phyloP scores from a whole-genome alignment of 1,140 invertebrate genomes.

The Subanguina moxae region DNA sequence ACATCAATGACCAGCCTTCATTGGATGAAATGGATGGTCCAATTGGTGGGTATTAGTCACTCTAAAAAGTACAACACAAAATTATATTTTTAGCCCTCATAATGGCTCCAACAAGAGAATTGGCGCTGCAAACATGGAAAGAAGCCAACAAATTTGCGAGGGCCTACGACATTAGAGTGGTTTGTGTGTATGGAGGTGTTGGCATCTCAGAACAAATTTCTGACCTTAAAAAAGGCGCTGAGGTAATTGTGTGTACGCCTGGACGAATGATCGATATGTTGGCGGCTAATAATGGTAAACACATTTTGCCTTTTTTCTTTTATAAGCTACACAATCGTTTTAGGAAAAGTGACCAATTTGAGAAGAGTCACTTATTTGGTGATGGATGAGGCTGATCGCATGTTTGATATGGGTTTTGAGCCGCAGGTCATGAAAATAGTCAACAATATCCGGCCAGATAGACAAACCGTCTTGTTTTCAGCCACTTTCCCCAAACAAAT shows the following conservation, averaged over 20 bases:
- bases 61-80: neutral
- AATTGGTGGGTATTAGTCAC: slow-evolving; percentile 66
- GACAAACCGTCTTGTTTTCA: slow-evolving; percentile 96
- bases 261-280: slow-evolving; percentile 99
- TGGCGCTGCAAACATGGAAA: slow-evolving; percentile 97
- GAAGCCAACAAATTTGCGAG: slow-evolving; percentile 94
- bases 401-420: slow-evolving; percentile 99
- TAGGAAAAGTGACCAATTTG: slow-evolving; percentile 86
- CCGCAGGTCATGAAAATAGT: slow-evolving; percentile 89
- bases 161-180: slow-evolving; percentile 73
- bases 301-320: too few species aligned
- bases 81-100: slow-evolving; percentile 67
- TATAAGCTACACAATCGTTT: too few species aligned
- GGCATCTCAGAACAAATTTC: slow-evolving; percentile 95
- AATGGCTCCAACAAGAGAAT: slow-evolving; percentile 94
- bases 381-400: slow-evolving; percentile 94
- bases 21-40: slow-evolving; percentile 93
- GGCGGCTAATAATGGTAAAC: slow-evolving; percentile 83
- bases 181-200: slow-evolving; percentile 97
- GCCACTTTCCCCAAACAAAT: slow-evolving; percentile 98
- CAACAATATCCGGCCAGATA: slow-evolving; percentile 90
- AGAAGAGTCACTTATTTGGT: slow-evolving; percentile 91
- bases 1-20: slow-evolving; percentile 87
- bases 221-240: slow-evolving; percentile 90
- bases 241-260: slow-evolving; percentile 97